Percentiles rank a stretch among this genome's conserved stretches.
phyloP scores from a whole-genome alignment of 2,113 vertebrate species.

The Zosterops japonicus region DNA sequence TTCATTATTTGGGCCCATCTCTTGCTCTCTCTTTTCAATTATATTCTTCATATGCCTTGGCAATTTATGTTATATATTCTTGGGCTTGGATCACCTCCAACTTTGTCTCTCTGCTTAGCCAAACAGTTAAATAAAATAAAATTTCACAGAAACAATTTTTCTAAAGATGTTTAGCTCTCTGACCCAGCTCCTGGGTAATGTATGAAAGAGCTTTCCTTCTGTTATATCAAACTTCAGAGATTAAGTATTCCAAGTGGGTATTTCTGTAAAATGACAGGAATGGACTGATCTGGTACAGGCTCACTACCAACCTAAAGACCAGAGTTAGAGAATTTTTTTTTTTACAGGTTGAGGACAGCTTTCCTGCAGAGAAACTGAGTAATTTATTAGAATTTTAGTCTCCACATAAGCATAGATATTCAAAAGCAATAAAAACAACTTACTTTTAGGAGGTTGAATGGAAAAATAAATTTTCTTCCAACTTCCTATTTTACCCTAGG shows the following conservation, averaged over 20 bases:
- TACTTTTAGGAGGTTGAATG: not conserved
- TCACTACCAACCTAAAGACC: not conserved
- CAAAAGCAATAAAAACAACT: slow-evolving; percentile 5
- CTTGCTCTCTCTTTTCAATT: not conserved
- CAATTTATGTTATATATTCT: not conserved
- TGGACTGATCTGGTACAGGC: not conserved
- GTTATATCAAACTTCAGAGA: not conserved
- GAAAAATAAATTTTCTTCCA: slow-evolving; percentile 4
- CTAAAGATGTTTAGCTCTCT: not conserved
- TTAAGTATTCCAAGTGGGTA: not conserved
- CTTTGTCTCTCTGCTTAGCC: not conserved
- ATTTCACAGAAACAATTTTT: not conserved
- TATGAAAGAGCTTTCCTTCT: not conserved
- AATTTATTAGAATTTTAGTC: not conserved
- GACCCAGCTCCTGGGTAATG: not conserved
- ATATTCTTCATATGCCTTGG: not conserved
- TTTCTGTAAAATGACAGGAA: not conserved
- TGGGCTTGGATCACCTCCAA: not conserved
- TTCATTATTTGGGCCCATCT: not conserved
- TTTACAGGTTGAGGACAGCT: not conserved
- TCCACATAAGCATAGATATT: not conserved
- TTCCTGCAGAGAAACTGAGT: not conserved
- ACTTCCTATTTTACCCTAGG: not conserved
- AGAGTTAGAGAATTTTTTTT: not conserved
- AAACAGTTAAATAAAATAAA: not conserved